These are phyloP conservation scores for Drosophila pseudotakahashii DNA, from an alignment of 2,888 invertebrate genomes.

Conservation along the genomic window DNA sequence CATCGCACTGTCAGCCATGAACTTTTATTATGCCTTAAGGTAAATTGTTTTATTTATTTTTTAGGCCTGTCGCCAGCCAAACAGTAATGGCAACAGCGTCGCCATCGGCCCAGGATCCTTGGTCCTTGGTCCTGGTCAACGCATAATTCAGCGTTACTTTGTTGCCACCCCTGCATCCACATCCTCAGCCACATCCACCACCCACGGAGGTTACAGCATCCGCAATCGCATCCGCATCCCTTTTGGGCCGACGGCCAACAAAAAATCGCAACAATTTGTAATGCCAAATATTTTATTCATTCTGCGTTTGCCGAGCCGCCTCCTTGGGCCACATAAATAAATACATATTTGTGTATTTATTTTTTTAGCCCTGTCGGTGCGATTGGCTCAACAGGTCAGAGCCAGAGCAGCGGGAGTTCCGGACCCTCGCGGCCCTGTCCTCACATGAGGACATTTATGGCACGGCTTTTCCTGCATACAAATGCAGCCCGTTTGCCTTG, in stretches of 20 bases:
- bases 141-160: constrained; percentile 64
- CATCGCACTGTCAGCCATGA: constrained; percentile 71
- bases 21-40: constrained; percentile 82
- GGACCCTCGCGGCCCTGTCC: constrained; percentile 5
- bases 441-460: constrained; percentile 33
- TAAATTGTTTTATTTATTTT: constrained; percentile 81
- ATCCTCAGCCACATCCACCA: constrained; percentile 35
- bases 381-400: constrained; percentile 71
- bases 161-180: constrained; percentile 27
- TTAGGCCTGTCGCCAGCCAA: constrained; percentile 55
- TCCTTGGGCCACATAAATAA: constrained; percentile 57
- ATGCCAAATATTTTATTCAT: constrained; percentile 80
- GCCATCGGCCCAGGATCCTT: constrained; percentile 8
- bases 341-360: constrained; percentile 51
- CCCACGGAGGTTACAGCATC: constrained; percentile 50
- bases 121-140: constrained; percentile 31
- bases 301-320: constrained; percentile 49
- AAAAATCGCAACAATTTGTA: constrained; percentile 80
- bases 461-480: constrained; percentile 18
- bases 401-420: constrained; percentile 28
- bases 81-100: constrained; percentile 25
- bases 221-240: constrained; percentile 33
- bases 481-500: constrained; percentile 9
- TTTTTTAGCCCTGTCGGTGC: constrained; percentile 33
- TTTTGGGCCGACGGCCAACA: constrained; percentile 35